A percentile compares a stretch with the other conserved stretches of the same genome.
Conservation (phyloP, 2,888 invertebrate species). For the Drosophila acutilabella region DNA sequence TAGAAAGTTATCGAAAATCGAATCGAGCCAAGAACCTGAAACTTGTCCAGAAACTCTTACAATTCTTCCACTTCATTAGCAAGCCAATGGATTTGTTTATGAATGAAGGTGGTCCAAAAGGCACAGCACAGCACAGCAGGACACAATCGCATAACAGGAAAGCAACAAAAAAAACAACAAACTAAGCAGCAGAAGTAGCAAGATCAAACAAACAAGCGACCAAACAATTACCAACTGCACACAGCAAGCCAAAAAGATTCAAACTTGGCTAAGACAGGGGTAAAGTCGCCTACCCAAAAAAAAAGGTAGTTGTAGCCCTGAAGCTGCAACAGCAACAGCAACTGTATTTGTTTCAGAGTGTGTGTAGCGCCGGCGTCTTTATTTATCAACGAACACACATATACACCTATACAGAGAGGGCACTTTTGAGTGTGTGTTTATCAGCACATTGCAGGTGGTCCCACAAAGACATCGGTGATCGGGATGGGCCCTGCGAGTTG, state of each 20-base stretch:
- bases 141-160: constrained; percentile 68
- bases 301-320: constrained; percentile 32
- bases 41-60: constrained; percentile 12
- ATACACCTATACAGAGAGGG: neutral
- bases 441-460: constrained; percentile 80
- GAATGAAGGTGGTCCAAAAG: constrained; percentile 56
- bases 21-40: constrained; percentile 20
- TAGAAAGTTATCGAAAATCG: constrained; percentile 52
- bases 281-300: constrained; percentile 37
- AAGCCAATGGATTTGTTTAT: constrained; percentile 61
- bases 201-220: constrained; percentile 58
- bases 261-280: constrained; percentile 29
- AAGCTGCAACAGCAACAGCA: constrained; percentile 28
- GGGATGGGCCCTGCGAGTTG: constrained; percentile 41
- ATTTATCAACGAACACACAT: constrained; percentile 63
- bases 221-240: constrained; percentile 42
- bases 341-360: constrained; percentile 24
- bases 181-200: constrained; percentile 38
- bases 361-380: constrained; percentile 75
- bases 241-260: constrained; percentile 32
- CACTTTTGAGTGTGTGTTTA: constrained; percentile 59
- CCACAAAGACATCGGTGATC: constrained; percentile 38
- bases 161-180: constrained; percentile 23
- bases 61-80: constrained; percentile 55
- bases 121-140: constrained; percentile 61